phyloP scores from a whole-genome alignment of 2,888 invertebrate species.

The Sipha maydis region DNA sequence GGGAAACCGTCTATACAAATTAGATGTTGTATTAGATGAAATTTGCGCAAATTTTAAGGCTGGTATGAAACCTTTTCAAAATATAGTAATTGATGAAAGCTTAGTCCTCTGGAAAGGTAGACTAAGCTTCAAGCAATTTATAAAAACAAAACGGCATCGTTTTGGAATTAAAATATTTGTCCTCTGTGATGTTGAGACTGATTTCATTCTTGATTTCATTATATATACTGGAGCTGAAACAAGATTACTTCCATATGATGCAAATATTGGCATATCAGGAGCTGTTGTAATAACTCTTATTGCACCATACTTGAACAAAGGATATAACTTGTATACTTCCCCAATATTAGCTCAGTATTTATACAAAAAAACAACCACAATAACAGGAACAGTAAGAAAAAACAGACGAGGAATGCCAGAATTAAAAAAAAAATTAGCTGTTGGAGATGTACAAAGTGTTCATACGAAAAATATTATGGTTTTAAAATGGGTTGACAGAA shows the following conservation, averaged over 20 bases:
- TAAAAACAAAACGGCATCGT: too few relatives aligned
- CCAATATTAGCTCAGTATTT: constrained; percentile 60
- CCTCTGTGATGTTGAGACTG: constrained; percentile 24
- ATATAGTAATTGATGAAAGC: constrained; percentile 64
- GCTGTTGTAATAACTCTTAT: constrained; percentile 63
- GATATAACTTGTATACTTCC: constrained; percentile 62
- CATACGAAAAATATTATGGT: constrained; percentile 56
- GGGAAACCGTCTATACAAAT: too few relatives aligned
- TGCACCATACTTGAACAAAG: constrained; percentile 61
- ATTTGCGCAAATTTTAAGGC: too few relatives aligned
- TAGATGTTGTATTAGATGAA: too few relatives aligned
- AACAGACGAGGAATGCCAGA: constrained; percentile 23
- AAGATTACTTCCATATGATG: constrained; percentile 59
- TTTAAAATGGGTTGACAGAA: constrained; percentile 58
- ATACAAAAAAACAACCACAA: constrained; percentile 54
- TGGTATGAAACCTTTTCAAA: constrained; percentile 59
- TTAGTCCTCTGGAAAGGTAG: constrained; percentile 65
- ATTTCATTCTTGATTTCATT: constrained; percentile 64
- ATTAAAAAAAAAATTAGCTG: constrained; percentile 25
- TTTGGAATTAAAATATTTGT: constrained; percentile 65
- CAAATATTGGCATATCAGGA: constrained; percentile 62
- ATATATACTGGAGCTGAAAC: constrained; percentile 63
- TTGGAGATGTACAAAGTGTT: constrained; percentile 57
- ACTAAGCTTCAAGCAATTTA: constrained; percentile 65
- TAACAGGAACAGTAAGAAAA: constrained; percentile 60